Base-by-base conservation (phyloP, 1,140 invertebrate genomes). In the Calephelis nemesis region DNA sequence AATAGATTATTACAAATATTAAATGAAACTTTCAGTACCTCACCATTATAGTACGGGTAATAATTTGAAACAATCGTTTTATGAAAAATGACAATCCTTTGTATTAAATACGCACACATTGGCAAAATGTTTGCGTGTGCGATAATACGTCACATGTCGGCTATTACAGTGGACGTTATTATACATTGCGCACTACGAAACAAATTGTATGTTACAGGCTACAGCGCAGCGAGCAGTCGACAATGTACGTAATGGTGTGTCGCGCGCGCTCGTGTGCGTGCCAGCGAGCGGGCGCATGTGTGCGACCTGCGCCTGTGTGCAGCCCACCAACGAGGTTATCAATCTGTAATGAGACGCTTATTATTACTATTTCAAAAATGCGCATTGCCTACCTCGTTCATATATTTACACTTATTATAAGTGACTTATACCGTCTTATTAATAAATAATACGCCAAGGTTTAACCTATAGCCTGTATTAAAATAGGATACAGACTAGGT, bases 321-420 rank as follows among this genome's bases (percentile, higher is more conserved):
- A 78, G 83, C 85, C 82, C 84, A 87, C 85, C 83, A 83, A 85
- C 83, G 83, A 87, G 87, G 87, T 88, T 88, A 90, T 87, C 87
- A 86, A 88, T 84, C 82, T 88, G 78, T 82, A 78, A 85, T 87
- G 78, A 87, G 82, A 82, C 81, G 81, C 81, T 77, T 79, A 80
- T 81, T 79, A 84, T 82, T 82, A 81, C 75, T 77, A 75, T 84
- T 79, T 79, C 74, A 78, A 84, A 84, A 84, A 82, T 81, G 76
- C 79, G 77, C 76, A 72, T 79, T 75, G 75, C 72, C 68, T 75
- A 76, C 76, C 75, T 79, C 77, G 71, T 74, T 77, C 70, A 70
- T 75, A 75, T 74, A 83, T 78, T 70, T 76, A 75, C 70, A 75
- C 66, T 74, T 70, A 79, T 77, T 74, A 75, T 13, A 49, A 47